Conservation (phyloP, 2,888 invertebrate genomes). For the Drosophila kanekoi region DNA sequence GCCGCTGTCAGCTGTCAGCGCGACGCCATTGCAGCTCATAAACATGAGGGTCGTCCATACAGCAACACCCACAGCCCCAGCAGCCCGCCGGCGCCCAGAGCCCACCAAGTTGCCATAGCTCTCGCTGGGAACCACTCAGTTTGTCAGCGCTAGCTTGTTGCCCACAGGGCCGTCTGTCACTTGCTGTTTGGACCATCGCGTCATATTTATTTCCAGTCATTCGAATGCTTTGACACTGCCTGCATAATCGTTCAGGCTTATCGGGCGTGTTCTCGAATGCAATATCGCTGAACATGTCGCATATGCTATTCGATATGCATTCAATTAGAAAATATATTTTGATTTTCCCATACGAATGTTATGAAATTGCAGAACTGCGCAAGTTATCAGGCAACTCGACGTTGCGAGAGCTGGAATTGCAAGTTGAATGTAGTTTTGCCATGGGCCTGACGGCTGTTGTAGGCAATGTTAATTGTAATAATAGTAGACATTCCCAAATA, state of each 20-base stretch:
- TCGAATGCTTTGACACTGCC: constrained; percentile 39
- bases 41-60: constrained; percentile 45
- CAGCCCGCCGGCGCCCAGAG: constrained; percentile 1
- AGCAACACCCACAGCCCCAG: constrained; percentile 6
- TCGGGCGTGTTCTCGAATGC: constrained; percentile 9
- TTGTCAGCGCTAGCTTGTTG: constrained; percentile 14
- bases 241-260: constrained; percentile 46
- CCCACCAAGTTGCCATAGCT: constrained; percentile 8
- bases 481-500: no score
- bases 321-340: not conserved
- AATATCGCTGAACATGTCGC: constrained; percentile 11
- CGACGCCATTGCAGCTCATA: constrained; percentile 69
- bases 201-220: constrained; percentile 52
- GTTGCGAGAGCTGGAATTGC: no score
- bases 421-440: no score
- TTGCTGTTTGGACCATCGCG: constrained; percentile 53
- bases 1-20: constrained; percentile 66
- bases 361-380: no score
- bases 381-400: no score
- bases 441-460: no score
- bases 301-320: not conserved
- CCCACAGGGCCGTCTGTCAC: constrained; percentile 44
- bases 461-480: no score
- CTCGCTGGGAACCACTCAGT: constrained; percentile 14
- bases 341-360: no score